A percentile compares a stretch with the other conserved stretches of the same genome.
Conservation (phyloP, 2,888 invertebrate species). For the Oscheius sp. region DNA sequence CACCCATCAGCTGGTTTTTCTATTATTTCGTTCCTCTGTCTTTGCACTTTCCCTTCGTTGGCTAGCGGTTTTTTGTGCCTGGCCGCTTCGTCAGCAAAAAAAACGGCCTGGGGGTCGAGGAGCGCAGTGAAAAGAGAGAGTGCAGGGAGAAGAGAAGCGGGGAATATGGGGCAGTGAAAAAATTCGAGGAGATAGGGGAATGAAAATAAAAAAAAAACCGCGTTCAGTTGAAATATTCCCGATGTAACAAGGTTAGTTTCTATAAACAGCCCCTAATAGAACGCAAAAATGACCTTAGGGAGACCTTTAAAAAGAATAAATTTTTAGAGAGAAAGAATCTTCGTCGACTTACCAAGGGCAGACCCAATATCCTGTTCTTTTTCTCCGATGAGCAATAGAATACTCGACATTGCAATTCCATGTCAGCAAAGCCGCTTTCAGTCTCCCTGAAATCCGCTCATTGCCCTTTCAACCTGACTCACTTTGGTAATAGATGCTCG, state of each 20-base stretch:
- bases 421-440: neutral
- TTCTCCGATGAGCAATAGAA: neutral
- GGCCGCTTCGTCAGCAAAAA: neutral
- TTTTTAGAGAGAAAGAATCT: neutral
- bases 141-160: neutral
- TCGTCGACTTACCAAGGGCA: neutral
- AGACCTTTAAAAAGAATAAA: too few relatives aligned
- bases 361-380: neutral
- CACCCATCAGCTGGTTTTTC: slow-evolving; percentile 12
- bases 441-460: neutral
- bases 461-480: neutral
- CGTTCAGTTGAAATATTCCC: neutral
- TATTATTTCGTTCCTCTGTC: slow-evolving; percentile 10
- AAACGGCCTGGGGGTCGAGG: slow-evolving; percentile 15
- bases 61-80: slow-evolving; percentile 4
- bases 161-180: neutral
- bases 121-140: neutral
- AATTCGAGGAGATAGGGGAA: neutral
- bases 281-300: too few relatives aligned
- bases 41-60: slow-evolving; percentile 22
- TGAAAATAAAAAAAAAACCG: neutral
- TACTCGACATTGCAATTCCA: neutral
- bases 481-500: neutral
- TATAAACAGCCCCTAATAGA: too few relatives aligned
- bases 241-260: neutral